These are phyloP conservation scores for Cancer borealis DNA, from an alignment of 2,888 invertebrate species.

Conservation along the genomic window DNA sequence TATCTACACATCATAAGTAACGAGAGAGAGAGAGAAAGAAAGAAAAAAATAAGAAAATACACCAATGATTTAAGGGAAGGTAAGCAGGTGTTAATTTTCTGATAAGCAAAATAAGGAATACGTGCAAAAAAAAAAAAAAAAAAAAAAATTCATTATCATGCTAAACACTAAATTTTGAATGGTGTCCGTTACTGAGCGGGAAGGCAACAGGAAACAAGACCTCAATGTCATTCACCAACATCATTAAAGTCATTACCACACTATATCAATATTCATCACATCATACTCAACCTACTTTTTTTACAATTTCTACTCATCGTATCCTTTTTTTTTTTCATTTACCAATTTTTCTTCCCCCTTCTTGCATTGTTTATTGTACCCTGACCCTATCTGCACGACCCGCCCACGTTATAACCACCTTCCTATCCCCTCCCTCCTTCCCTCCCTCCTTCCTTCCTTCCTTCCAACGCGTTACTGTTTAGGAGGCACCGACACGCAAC, in stretches of 20 bases:
- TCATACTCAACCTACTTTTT: neutral
- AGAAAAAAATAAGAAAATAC: neutral
- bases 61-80: neutral
- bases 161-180: neutral
- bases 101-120: neutral
- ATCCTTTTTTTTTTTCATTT: neutral
- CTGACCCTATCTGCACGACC: constrained; percentile 1
- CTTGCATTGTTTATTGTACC: neutral
- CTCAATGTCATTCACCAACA: neutral
- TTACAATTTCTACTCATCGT: neutral
- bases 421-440: neutral
- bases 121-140: neutral
- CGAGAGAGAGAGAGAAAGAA: neutral
- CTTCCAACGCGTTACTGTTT: neutral
- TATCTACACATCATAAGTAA: neutral
- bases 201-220: neutral
- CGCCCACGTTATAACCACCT: constrained; percentile 27
- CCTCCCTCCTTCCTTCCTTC: neutral
- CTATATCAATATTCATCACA: neutral
- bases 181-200: neutral
- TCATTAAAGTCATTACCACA: neutral
- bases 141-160: neutral
- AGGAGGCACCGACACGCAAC: neutral
- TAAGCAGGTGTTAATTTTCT: neutral
- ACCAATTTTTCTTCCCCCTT: neutral